A percentile compares a stretch with the other conserved stretches of the same genome.
phyloP scores from a whole-genome alignment of 2,888 invertebrate species.

The Petrophora chlorosata region DNA sequence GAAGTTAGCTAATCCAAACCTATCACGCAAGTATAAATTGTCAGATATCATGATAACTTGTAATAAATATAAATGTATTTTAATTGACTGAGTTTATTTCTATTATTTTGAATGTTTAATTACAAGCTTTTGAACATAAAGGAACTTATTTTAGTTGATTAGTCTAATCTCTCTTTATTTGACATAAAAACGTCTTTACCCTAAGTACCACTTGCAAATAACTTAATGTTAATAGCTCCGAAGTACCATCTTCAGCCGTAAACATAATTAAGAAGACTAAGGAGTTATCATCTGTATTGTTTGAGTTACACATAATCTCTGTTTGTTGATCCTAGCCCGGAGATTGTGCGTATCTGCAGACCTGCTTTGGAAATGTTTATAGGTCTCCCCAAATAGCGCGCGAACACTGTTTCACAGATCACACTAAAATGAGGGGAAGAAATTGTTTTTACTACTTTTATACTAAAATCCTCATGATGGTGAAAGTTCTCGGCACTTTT shows the following conservation, averaged over 20 bases:
- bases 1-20: too few relatives aligned
- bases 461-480: too few relatives aligned
- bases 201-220: slow-evolving; percentile 13
- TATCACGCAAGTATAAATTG: too few relatives aligned
- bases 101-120: too few relatives aligned
- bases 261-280: slow-evolving; percentile 22
- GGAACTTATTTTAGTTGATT: too few relatives aligned
- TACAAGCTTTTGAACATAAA: too few relatives aligned
- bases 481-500: too few relatives aligned
- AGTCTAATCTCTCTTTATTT: too few relatives aligned
- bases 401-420: slow-evolving; percentile 18
- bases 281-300: slow-evolving; percentile 19
- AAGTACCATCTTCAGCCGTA: slow-evolving; percentile 16
- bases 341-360: slow-evolving; percentile 26
- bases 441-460: too few relatives aligned
- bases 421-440: neutral
- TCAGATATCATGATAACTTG: too few relatives aligned
- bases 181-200: slow-evolving; percentile 7
- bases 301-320: slow-evolving; percentile 17
- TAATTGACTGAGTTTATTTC: too few relatives aligned
- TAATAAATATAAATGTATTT: too few relatives aligned
- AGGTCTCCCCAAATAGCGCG: slow-evolving; percentile 17
- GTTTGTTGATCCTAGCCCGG: slow-evolving; percentile 15
- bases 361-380: slow-evolving; percentile 25
- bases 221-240: slow-evolving; percentile 5